These are phyloP conservation scores for Papilio dardanus DNA, from an alignment of 1,140 invertebrate genomes.

Conservation along the genomic window DNA sequence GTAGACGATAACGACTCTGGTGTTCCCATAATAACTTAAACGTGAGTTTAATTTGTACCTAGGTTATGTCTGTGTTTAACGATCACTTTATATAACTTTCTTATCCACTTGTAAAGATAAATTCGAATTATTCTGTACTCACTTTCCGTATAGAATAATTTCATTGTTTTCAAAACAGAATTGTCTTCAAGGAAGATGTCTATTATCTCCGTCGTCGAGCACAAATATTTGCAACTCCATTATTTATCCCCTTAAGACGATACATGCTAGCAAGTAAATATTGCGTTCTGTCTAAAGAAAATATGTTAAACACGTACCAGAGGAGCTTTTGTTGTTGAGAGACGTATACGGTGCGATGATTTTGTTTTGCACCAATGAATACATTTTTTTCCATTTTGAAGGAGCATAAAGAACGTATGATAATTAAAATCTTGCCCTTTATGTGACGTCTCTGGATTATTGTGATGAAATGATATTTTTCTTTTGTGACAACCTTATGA, in stretches of 20 bases:
- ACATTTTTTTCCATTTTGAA: constrained; percentile 68
- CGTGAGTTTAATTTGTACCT: constrained; percentile 60
- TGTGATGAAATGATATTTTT: neutral
- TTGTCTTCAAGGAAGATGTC: constrained; percentile 37
- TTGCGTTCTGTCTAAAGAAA: constrained; percentile 68
- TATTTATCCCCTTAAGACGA: constrained; percentile 68
- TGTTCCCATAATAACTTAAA: constrained; percentile 64
- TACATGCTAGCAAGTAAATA: constrained; percentile 64
- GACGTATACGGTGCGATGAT: constrained; percentile 70
- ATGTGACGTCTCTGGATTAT: constrained; percentile 42
- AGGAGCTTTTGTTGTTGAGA: constrained; percentile 64
- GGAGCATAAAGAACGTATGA: constrained; percentile 65
- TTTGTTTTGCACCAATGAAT: constrained; percentile 70
- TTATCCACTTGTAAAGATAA: constrained; percentile 28
- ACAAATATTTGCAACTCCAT: constrained; percentile 60
- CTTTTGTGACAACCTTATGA: neutral
- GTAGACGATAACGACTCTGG: constrained; percentile 53
- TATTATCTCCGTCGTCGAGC: constrained; percentile 48
- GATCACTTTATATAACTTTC: constrained; percentile 50
- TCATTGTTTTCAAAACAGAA: constrained; percentile 32
- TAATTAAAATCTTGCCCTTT: constrained; percentile 65
- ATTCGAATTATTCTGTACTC: neutral
- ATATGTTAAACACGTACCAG: constrained; percentile 70
- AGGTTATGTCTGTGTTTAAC: constrained; percentile 49
- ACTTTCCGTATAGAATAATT: constrained; percentile 9